Evolutionary conservation across 1,140 invertebrate species (phyloP).

Genomic region (Eulimnadia texana): DNA sequence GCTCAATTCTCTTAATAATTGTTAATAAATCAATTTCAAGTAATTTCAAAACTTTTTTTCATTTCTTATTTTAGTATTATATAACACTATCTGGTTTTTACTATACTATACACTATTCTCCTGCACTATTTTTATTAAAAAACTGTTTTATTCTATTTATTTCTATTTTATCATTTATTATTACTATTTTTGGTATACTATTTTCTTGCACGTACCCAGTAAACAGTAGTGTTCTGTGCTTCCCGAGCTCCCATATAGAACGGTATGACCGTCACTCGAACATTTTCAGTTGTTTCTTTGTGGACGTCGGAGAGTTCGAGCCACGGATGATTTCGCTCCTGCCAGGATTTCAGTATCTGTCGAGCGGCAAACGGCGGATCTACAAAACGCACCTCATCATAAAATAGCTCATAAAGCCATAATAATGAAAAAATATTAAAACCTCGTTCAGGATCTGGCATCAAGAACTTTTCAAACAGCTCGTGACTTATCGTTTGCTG

Average conservation of each 20-base stretch:
- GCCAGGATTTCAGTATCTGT: slow-evolving; percentile 85
- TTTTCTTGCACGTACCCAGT: slow-evolving; percentile 53
- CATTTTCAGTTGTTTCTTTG: slow-evolving; percentile 89
- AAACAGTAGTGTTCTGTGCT: slow-evolving; percentile 72
- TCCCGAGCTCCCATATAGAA: slow-evolving; percentile 93
- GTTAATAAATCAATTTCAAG: no score
- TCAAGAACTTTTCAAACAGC: slow-evolving; percentile 89
- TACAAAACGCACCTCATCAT: slow-evolving; percentile 22
- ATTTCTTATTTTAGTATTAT: no score
- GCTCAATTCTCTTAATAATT: neutral
- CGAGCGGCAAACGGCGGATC: slow-evolving; percentile 75
- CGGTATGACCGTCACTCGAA: slow-evolving; percentile 90
- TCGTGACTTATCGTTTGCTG: slow-evolving; percentile 79
- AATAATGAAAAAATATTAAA: no score
- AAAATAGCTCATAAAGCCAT: no score
- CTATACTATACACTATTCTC: neutral
- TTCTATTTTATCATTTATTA: slow-evolving; percentile 1
- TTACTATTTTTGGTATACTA: neutral
- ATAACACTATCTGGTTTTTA: slow-evolving; percentile 7
- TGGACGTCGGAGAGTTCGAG: slow-evolving; percentile 92
- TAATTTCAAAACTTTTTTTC: no score
- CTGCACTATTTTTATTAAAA: no score
- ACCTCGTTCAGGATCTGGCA: slow-evolving; percentile 61
- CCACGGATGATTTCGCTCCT: slow-evolving; percentile 96
- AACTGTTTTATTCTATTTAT: slow-evolving; percentile 16